A percentile compares a stretch with the other conserved stretches of the same genome.
Conservation (phyloP, 2,888 invertebrate genomes). For the Morpho achilles region DNA sequence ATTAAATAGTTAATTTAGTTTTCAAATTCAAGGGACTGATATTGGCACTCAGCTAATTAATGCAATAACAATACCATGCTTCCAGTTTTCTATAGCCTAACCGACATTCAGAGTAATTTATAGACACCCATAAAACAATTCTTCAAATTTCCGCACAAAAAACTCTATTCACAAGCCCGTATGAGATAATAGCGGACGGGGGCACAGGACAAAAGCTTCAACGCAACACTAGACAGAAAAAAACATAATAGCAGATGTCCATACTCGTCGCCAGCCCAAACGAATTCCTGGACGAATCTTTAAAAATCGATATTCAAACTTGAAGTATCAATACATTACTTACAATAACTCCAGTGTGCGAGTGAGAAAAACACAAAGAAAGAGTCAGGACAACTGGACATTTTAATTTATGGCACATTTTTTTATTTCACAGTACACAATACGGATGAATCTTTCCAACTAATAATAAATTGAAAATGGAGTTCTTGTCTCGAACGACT, state of each 20-base stretch:
- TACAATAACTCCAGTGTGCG: slow-evolving; percentile 52
- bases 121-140: slow-evolving; percentile 72
- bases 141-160: slow-evolving; percentile 71
- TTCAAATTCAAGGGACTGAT: slow-evolving; percentile 10
- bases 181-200: slow-evolving; percentile 69
- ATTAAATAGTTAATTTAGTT: slow-evolving; percentile 11
- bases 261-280: slow-evolving; percentile 44
- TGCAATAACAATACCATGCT: slow-evolving; percentile 46
- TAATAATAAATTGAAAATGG: slow-evolving; percentile 75
- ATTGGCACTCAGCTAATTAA: slow-evolving; percentile 38
- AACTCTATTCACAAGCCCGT: slow-evolving; percentile 60
- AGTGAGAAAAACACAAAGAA: slow-evolving; percentile 49
- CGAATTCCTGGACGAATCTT: slow-evolving; percentile 63
- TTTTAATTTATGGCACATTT: slow-evolving; percentile 75
- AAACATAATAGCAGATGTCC: slow-evolving; percentile 70
- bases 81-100: slow-evolving; percentile 34
- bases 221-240: slow-evolving; percentile 62
- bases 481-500: slow-evolving; percentile 54
- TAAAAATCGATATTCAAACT: slow-evolving; percentile 70
- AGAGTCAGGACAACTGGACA: slow-evolving; percentile 57
- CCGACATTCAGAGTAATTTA: slow-evolving; percentile 48
- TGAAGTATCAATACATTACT: slow-evolving; percentile 67
- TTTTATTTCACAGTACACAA: slow-evolving; percentile 60
- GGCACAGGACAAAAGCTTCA: slow-evolving; percentile 68
- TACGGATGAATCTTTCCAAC: slow-evolving; percentile 71